A percentile compares a stretch with the other conserved stretches of the same genome.
These are phyloP conservation scores for Girardia tigrina DNA, from an alignment of 2,888 invertebrate species.

Conservation along the genomic window DNA sequence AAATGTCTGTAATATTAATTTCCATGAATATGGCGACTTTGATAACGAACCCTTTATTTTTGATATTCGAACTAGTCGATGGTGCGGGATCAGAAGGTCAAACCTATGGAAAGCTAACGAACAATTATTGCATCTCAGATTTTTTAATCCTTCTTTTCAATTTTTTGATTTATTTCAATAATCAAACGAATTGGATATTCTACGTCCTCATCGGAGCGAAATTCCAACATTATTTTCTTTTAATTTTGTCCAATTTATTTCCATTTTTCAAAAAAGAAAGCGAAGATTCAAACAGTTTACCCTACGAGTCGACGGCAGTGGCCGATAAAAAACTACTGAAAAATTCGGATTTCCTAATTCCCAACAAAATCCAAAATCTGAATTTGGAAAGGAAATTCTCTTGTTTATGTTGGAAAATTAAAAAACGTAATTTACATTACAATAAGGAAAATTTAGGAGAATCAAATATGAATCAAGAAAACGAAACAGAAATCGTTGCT, in stretches of 20 bases:
- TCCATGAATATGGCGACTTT: constrained; percentile 32
- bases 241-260: neutral
- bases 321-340: neutral
- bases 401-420: neutral
- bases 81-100: constrained; percentile 30
- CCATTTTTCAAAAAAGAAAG: neutral
- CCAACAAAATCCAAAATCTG: neutral
- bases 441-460: neutral
- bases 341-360: neutral
- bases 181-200: constrained; percentile 35
- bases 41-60: constrained; percentile 33
- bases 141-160: constrained; percentile 29
- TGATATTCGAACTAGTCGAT: constrained; percentile 34
- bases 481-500: neutral
- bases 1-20: constrained; percentile 28
- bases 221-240: constrained; percentile 25
- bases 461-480: neutral
- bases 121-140: constrained; percentile 21
- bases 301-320: neutral
- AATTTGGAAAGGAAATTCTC: neutral
- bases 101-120: constrained; percentile 25
- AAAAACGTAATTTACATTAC: neutral
- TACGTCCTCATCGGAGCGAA: constrained; percentile 26
- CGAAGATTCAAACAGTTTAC: neutral
- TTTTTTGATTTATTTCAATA: constrained; percentile 32